phyloP scores from a whole-genome alignment of 2,797 vertebrate genomes.

The Scolopax rusticola region DNA sequence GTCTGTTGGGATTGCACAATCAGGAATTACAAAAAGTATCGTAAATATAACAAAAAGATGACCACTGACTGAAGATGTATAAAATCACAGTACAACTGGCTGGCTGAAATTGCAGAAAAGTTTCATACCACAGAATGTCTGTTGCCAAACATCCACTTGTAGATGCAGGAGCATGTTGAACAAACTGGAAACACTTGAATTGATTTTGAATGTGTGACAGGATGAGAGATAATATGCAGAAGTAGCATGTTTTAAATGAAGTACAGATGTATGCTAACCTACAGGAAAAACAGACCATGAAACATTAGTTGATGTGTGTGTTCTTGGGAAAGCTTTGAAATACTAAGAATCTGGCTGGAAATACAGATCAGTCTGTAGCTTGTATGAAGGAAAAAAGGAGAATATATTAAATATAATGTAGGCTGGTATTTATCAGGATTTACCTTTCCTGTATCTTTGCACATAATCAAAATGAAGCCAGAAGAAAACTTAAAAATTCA shows the following conservation, averaged over 20 bases:
- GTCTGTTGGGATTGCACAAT: background rate
- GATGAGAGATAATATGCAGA: background rate
- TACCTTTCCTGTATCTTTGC: background rate
- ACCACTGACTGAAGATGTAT: background rate
- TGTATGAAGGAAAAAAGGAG: background rate
- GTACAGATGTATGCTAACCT: background rate
- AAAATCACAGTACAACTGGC: background rate
- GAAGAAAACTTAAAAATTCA: background rate
- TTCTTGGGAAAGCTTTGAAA: background rate
- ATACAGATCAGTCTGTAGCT: background rate
- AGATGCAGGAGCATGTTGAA: background rate
- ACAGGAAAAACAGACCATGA: background rate
- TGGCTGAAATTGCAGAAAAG: background rate
- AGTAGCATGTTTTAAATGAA: background rate
- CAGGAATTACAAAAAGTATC: background rate
- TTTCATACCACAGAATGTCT: background rate
- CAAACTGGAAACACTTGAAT: background rate
- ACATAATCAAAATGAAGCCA: background rate
- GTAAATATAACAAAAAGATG: background rate
- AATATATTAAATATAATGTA: background rate
- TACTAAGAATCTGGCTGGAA: background rate
- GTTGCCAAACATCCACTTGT: background rate
- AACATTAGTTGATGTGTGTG: background rate
- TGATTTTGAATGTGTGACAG: background rate
- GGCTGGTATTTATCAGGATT: background rate